Base-by-base conservation (phyloP, 2,113 vertebrate species). In the Okapia johnstoni region DNA sequence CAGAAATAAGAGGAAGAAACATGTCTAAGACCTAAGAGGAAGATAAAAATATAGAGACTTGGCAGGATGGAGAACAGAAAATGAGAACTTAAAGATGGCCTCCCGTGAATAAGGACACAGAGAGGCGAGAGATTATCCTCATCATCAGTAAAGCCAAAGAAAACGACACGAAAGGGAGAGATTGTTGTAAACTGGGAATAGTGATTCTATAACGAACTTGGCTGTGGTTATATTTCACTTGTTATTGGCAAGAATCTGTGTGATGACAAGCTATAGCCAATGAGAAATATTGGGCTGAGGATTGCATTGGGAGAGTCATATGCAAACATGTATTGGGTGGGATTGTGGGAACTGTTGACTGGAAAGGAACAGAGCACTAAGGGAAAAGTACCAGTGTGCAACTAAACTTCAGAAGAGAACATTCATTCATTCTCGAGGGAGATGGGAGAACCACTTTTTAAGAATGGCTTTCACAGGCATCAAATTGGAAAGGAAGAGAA, bases 181-280 rank as follows among this genome's bases (percentile, higher is more conserved):
- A 85, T 90, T 93, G 26, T 43, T 66, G 15, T 55, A 70, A 77
- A 55, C 43, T 30, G 28, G 70, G 50, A 73, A 88, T 85, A 63
- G 46, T 9, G 60, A 58, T 61, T 97, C 88, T 88, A 50, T 85
- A 85, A 96, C 0, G 4, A 76, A 66, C 36, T 93, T 88, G 57
- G 57, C 54, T 70, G 2, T 86, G 66, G 46, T 70, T 95, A 57
- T 86, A 66, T 93, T 97, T 96, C 89, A 92, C 60, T 96, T 52
- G 60, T 81, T 79, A 86, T 93, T 97, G 85, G 93, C 81, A 97
- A 97, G 81, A 90, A 90, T 94, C 36, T 93, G 21, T 86, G 66
- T 54, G 84, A 63, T 33, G 19, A 26, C 33, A 83, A 85, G 19
- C 63, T 88, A 17, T 17, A 85, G 9, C 90, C 43, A 21, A 77